A percentile compares a stretch with the other conserved stretches of the same genome.
These are phyloP conservation scores for Erebia palarica DNA, from an alignment of 2,888 invertebrate species.

Conservation along the genomic window DNA sequence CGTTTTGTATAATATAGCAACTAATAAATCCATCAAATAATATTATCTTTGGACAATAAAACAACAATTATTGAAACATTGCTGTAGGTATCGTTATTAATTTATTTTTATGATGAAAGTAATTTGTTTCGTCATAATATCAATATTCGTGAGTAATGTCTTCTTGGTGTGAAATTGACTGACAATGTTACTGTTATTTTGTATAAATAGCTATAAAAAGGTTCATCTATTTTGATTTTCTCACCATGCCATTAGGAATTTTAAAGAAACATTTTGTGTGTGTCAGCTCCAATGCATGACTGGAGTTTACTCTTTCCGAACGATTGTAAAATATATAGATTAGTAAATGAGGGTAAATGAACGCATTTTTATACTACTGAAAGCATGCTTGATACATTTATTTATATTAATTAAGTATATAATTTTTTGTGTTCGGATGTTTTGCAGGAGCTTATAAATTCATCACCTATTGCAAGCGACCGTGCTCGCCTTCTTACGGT, in stretches of 20 bases:
- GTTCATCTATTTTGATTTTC: background rate
- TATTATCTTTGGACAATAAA: conserved; percentile 16
- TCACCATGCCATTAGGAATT: background rate
- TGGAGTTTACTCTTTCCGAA: too few relatives aligned
- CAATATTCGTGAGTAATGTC: background rate
- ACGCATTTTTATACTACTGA: too few relatives aligned
- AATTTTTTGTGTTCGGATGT: too few relatives aligned
- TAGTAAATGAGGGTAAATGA: too few relatives aligned
- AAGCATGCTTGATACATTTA: too few relatives aligned
- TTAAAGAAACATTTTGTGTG: too few relatives aligned
- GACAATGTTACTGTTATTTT: background rate
- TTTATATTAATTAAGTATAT: too few relatives aligned
- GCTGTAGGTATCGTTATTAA: background rate
- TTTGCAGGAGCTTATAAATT: too few relatives aligned
- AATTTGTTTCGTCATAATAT: conserved; percentile 8
- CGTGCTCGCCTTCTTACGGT: too few relatives aligned
- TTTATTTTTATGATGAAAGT: conserved; percentile 11
- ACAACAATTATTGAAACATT: conserved; percentile 1
- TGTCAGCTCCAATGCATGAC: too few relatives aligned
- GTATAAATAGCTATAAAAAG: background rate
- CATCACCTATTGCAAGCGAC: too few relatives aligned
- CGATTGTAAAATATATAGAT: too few relatives aligned
- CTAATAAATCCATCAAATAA: conserved; percentile 16
- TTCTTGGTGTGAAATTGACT: background rate
- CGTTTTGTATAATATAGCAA: background rate